Evolutionary conservation across 2,113 vertebrate genomes (phyloP).

Genomic region (Elephantulus edwardii): DNA sequence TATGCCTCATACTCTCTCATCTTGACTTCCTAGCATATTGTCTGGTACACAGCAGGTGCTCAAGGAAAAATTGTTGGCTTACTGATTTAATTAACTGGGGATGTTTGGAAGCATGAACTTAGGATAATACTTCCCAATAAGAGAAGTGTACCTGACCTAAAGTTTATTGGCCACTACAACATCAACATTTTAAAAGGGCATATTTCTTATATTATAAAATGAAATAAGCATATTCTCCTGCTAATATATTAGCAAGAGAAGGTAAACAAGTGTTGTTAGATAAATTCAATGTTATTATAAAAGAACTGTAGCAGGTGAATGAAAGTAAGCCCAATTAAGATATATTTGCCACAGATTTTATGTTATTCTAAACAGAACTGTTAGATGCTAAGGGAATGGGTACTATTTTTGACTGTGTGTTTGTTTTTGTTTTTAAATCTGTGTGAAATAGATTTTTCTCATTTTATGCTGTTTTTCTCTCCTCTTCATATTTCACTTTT

Average conservation of each 20-base stretch:
- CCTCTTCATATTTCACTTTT: conserved; percentile 27
- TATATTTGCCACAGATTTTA: conserved; percentile 49
- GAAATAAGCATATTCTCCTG: conserved; percentile 58
- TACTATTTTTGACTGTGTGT: conserved; percentile 36
- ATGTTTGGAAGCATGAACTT: neutral
- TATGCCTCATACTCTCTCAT: neutral
- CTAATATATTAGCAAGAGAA: conserved; percentile 46
- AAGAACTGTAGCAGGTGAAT: conserved; percentile 58
- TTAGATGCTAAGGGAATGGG: conserved; percentile 25
- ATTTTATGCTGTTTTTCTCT: conserved; percentile 34
- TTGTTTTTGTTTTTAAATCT: neutral
- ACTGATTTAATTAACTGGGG: neutral
- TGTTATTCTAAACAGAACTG: conserved; percentile 46
- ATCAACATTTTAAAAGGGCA: conserved; percentile 25
- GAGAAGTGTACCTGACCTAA: conserved; percentile 26
- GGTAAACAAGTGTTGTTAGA: conserved; percentile 60
- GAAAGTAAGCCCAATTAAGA: conserved; percentile 62
- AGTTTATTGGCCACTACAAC: conserved; percentile 9
- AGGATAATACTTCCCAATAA: conserved; percentile 9
- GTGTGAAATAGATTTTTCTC: conserved; percentile 53
- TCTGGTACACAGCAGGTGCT: conserved; percentile 4
- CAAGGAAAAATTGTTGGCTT: conserved; percentile 20
- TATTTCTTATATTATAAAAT: conserved; percentile 62
- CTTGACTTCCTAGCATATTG: neutral
- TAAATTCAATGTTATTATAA: conserved; percentile 65